Percentiles rank a stretch among this genome's conserved stretches.
phyloP scores from a whole-genome alignment of 2,888 invertebrate species.

The Hofmannophila pseudospretella region DNA sequence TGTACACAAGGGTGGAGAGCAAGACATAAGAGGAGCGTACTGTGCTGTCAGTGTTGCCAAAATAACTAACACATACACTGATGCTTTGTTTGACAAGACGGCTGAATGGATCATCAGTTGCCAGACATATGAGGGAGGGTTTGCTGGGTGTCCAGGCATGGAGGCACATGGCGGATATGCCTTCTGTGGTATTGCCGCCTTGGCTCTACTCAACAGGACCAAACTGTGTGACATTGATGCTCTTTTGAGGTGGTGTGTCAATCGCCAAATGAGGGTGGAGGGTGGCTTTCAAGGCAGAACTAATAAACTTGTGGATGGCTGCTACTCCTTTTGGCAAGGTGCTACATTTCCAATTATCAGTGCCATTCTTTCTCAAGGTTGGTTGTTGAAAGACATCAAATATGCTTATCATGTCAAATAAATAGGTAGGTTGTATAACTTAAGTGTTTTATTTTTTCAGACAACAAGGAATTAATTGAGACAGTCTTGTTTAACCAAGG shows the following conservation, averaged over 20 bases:
- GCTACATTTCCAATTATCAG: constrained; percentile 93
- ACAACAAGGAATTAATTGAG: constrained; percentile 63
- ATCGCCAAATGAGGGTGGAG: constrained; percentile 94
- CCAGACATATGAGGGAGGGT: constrained; percentile 99
- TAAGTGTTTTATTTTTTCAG: too few relatives aligned
- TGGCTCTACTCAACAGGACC: constrained; percentile 88
- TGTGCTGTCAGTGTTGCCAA: constrained; percentile 95
- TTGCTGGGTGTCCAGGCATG: constrained; percentile 91
- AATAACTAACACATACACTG: constrained; percentile 87
- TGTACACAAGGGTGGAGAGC: constrained; percentile 95
- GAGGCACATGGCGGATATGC: constrained; percentile 99
- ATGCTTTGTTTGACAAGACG: constrained; percentile 88
- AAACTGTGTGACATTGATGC: constrained; percentile 86
- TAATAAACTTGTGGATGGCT: constrained; percentile 98
- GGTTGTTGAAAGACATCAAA: constrained; percentile 1
- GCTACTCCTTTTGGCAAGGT: constrained; percentile 99
- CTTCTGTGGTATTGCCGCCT: constrained; percentile 95
- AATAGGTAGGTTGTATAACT: neutral
- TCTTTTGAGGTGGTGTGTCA: constrained; percentile 91
- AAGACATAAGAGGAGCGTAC: constrained; percentile 97
- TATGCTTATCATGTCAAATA: neutral
- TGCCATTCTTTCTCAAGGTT: constrained; percentile 80
- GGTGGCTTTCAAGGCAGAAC: constrained; percentile 99
- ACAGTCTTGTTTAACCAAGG: constrained; percentile 88
- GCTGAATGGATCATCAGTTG: constrained; percentile 96